Evolutionary conservation across 2,797 vertebrate genomes (phyloP).

Genomic region (Agapornis canus): DNA sequence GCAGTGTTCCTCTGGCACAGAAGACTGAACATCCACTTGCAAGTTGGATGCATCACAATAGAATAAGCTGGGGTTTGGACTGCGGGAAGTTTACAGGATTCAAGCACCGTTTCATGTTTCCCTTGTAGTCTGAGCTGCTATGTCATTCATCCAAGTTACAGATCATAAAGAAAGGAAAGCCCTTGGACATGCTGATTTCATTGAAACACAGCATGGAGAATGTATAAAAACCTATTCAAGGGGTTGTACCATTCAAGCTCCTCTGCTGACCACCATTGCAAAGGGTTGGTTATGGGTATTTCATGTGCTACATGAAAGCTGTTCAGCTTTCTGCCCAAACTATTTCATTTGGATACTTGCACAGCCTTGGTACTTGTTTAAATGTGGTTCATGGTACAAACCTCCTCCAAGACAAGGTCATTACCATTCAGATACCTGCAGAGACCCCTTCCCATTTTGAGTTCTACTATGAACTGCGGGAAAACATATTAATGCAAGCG

Average conservation of each 20-base stretch:
- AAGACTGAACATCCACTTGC: not conserved
- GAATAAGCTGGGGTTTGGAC: not conserved
- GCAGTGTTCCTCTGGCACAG: not conserved
- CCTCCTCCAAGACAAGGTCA: not conserved
- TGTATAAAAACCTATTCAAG: not conserved
- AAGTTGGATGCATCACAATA: not conserved
- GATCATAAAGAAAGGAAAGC: not conserved
- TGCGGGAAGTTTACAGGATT: not conserved
- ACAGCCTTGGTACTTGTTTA: not conserved
- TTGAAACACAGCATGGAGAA: not conserved
- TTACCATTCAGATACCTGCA: not conserved
- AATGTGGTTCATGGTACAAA: not conserved
- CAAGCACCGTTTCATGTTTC: not conserved
- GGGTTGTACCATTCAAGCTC: slow-evolving; percentile 4
- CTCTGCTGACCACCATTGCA: not conserved
- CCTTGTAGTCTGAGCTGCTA: not conserved
- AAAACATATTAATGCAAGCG: not conserved
- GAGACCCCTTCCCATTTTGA: not conserved
- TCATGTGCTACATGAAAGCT: slow-evolving; percentile 36
- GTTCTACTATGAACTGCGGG: not conserved
- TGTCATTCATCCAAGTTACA: not conserved
- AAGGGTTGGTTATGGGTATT: slow-evolving; percentile 17
- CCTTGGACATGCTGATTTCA: not conserved
- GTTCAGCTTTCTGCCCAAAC: slow-evolving; percentile 28
- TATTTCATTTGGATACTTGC: not conserved